phyloP scores from a whole-genome alignment of 2,113 vertebrate genomes.

The Trinectes maculatus region DNA sequence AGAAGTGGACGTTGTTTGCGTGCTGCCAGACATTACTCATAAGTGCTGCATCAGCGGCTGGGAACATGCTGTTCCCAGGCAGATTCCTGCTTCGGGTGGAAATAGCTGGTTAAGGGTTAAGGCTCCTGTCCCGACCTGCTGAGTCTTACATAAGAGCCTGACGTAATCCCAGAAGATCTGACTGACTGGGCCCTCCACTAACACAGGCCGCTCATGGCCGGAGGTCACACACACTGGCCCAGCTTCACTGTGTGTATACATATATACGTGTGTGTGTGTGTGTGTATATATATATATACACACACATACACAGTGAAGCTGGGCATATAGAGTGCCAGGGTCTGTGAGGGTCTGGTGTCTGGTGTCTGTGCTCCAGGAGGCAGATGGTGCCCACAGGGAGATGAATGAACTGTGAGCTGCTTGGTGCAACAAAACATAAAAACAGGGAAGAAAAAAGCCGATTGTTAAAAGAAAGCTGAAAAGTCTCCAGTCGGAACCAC shows the following conservation, averaged over 20 bases:
- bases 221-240: conserved; percentile 14
- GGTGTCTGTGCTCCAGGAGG: not conserved
- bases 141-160: conserved; percentile 43
- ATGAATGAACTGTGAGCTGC: conserved; percentile 1
- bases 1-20: conserved; percentile 41
- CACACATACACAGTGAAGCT: too few species aligned
- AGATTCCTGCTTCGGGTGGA: not conserved
- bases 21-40: too few species aligned
- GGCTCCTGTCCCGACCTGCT: conserved; percentile 67
- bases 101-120: not conserved
- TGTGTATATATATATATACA: too few species aligned
- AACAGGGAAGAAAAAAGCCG: not conserved
- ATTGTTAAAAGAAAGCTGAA: too few species aligned
- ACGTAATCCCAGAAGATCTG: not conserved
- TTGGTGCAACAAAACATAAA: not conserved
- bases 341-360: not conserved
- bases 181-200: conserved; percentile 41
- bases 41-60: too few species aligned
- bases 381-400: not conserved
- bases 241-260: too few species aligned
- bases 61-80: not conserved
- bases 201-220: conserved; percentile 20
- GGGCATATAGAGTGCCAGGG: conserved; percentile 14
- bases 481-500: too few species aligned
- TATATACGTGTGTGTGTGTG: too few species aligned